Percentiles rank a stretch among this genome's conserved stretches.
Conservation (phyloP, 1,140 invertebrate genomes). For the Trichonephila clavata region DNA sequence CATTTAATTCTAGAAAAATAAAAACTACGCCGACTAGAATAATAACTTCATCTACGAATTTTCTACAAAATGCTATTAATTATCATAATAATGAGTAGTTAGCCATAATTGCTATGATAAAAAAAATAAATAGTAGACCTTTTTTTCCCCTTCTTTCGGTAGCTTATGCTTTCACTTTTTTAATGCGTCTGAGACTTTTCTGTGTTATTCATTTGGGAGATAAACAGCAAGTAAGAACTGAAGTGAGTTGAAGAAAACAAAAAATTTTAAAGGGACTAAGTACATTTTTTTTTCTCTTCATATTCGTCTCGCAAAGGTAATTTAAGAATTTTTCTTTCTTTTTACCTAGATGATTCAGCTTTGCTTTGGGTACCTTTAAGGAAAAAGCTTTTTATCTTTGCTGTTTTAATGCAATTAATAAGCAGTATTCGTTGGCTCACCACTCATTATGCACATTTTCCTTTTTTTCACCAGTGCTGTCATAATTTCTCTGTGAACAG, state of each 20-base stretch:
- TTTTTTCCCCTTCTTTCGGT: not conserved
- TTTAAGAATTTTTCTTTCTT: not conserved
- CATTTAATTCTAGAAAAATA: constrained; percentile 12
- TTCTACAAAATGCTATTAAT: constrained; percentile 52
- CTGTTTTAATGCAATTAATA: constrained; percentile 22
- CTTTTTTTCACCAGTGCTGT: too few species aligned
- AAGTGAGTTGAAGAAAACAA: not conserved
- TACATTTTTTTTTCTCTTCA: not conserved
- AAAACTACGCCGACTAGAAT: not conserved
- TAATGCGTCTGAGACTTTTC: not conserved
- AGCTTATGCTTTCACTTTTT: constrained; percentile 29
- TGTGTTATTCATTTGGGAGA: not conserved
- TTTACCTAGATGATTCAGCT: not conserved
- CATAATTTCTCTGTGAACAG: too few species aligned
- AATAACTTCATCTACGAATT: constrained; percentile 38
- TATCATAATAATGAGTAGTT: constrained; percentile 56
- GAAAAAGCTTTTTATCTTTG: not conserved
- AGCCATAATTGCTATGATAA: constrained; percentile 44
- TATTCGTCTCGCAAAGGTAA: not conserved
- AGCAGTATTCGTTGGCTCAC: not conserved
- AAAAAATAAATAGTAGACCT: constrained; percentile 3
- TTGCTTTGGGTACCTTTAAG: not conserved
- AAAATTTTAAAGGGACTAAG: not conserved
- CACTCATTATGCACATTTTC: not conserved
- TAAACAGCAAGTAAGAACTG: not conserved